These are phyloP conservation scores for Hoplodrina ambigua DNA, from an alignment of 2,888 invertebrate species.

Conservation along the genomic window DNA sequence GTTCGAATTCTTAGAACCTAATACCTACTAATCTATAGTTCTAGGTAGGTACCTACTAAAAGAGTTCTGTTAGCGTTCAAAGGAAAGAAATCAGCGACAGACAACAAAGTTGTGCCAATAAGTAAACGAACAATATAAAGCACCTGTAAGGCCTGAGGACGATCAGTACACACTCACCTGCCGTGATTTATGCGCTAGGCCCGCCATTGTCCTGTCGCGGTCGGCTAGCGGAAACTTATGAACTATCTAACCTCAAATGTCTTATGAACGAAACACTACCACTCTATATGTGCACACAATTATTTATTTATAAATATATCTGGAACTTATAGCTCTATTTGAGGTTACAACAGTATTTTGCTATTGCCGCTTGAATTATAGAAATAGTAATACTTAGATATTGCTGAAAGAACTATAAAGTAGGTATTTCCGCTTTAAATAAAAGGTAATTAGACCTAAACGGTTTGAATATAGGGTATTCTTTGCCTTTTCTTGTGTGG, in stretches of 20 bases:
- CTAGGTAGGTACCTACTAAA: too few relatives aligned
- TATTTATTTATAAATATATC: slow-evolving; percentile 42
- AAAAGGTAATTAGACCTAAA: background rate
- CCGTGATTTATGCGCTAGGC: slow-evolving; percentile 83
- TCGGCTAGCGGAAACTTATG: slow-evolving; percentile 79
- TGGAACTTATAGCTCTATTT: slow-evolving; percentile 28
- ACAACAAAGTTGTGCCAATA: slow-evolving; percentile 31
- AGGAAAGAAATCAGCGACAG: slow-evolving; percentile 30
- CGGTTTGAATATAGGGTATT: background rate
- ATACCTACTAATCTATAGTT: too few relatives aligned
- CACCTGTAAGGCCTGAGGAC: slow-evolving; percentile 73
- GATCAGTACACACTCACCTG: slow-evolving; percentile 82
- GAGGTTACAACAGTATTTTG: slow-evolving; percentile 19
- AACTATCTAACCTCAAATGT: slow-evolving; percentile 79
- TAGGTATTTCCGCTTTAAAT: background rate
- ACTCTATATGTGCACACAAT: slow-evolving; percentile 49
- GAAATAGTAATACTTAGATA: too few relatives aligned
- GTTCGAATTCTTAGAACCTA: too few relatives aligned
- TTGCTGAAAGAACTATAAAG: too few relatives aligned
- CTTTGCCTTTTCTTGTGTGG: too few relatives aligned
- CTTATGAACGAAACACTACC: slow-evolving; percentile 68
- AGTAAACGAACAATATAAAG: slow-evolving; percentile 71
- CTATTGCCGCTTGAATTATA: slow-evolving; percentile 6
- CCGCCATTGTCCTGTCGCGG: slow-evolving; percentile 85
- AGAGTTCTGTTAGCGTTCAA: background rate